Conservation (phyloP, 2,113 vertebrate genomes). For the Oxygymnocypris stewartii region DNA sequence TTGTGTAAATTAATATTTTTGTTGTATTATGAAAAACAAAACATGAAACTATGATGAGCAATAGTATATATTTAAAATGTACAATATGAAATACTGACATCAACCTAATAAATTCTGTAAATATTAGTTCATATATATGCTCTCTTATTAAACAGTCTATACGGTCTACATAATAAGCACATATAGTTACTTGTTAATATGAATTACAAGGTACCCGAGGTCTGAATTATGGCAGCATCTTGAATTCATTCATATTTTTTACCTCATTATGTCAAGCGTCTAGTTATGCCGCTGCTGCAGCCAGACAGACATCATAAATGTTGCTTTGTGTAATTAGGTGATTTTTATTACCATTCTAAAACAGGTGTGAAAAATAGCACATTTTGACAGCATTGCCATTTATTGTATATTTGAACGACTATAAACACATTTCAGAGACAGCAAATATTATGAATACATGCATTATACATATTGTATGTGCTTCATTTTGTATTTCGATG, state of each 20-base stretch:
- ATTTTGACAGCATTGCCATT: constrained; percentile 3
- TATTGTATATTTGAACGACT: constrained; percentile 29
- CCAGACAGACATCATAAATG: constrained; percentile 23
- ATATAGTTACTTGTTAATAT: neutral
- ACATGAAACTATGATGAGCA: neutral
- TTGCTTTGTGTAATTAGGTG: neutral
- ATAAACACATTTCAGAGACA: constrained; percentile 31
- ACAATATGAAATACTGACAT: neutral
- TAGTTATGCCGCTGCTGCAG: neutral
- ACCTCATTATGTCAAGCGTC: constrained; percentile 13
- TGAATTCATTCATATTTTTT: constrained; percentile 2
- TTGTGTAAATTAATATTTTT: neutral
- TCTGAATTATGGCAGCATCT: neutral
- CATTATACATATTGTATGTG: constrained; percentile 22
- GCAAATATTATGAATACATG: neutral
- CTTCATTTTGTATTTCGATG: too few relatives aligned
- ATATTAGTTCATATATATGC: neutral
- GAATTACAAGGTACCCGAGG: neutral
- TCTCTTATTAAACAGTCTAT: neutral
- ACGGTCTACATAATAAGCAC: neutral
- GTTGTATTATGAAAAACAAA: neutral
- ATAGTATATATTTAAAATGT: neutral
- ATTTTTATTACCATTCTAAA: constrained; percentile 19
- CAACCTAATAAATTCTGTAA: neutral
- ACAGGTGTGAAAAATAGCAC: constrained; percentile 26